Evolutionary conservation across 2,113 vertebrate species (phyloP), one percentile per base, ranked within the genome.

Genomic region (Cyrtonyx montezumae): DNA sequence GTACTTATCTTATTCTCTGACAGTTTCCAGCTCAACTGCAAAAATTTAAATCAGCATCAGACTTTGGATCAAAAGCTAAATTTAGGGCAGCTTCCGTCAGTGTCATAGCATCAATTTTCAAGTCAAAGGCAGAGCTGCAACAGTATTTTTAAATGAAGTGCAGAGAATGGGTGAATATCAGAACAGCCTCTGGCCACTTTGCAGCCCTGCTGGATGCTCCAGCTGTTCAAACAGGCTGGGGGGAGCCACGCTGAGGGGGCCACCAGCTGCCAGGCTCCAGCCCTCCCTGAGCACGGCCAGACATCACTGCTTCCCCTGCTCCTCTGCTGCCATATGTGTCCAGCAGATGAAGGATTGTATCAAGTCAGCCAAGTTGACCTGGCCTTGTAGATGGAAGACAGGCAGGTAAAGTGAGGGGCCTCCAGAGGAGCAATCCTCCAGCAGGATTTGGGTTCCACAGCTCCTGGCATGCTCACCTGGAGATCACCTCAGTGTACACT

Each of bases 221-320:
- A 96, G 91, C 95, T 96, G 96, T 94, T 94, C 93, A 96, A 96
- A 96, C 90, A 95, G 0, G 21, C 37, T 76, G 56, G 65, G 56
- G 90, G 23, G 26, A 90, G 81, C 51, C 82, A 42, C 11, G 3
- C 77, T 42, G 91, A 62, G 85, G 91, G 79, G 88, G 85, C 76
- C 78, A 82, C 87, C 94, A 94, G 80, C 94, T 96, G 51, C 30
- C 5, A 1, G 84, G 81, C 34, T 49, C 63, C 68, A 89, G 74
- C 77, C 58, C 85, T 83, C 67, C 55, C 91, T 82, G 80, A 36
- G 76, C 3, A 0, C 16, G 3, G 1, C 42, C 19, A 40, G 9
- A 30, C 8, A 68, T 53, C 0, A 0, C 37, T 3, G 55, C 71
- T 53, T 78, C 79, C 71, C n/a, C 25, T 13, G 5, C 26, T 12